These are phyloP conservation scores for Stichopus chloronotus DNA, from an alignment of 35 echinoderm and acorn worm species.

Conservation along the genomic window DNA sequence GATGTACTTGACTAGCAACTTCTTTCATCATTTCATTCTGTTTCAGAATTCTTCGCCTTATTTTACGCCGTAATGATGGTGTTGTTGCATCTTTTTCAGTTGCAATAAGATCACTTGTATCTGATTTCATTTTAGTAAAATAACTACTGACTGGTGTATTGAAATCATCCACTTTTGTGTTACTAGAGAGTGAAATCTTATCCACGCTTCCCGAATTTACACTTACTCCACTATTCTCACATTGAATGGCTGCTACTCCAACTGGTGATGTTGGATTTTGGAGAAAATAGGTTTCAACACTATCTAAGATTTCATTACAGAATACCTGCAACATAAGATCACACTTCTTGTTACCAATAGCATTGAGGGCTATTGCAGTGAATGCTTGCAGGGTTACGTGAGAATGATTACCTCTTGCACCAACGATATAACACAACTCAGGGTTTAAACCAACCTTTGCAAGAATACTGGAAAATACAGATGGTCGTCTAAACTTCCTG, in stretches of 20 bases:
- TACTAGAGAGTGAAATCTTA: background rate
- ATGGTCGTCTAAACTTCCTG: background rate
- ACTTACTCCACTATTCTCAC: background rate
- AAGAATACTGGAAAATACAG: background rate
- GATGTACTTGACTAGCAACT: background rate
- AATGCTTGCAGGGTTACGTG: slow-evolving; percentile 6
- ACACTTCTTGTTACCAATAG: background rate
- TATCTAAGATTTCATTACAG: background rate
- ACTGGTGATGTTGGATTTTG: background rate
- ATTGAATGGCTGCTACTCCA: background rate
- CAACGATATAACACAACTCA: background rate
- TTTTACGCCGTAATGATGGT: background rate
- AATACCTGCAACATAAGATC: background rate
- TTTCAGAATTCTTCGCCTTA: background rate
- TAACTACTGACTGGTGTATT: background rate
- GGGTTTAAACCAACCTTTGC: background rate
- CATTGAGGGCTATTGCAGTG: background rate
- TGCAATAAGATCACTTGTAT: background rate
- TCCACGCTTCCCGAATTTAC: background rate
- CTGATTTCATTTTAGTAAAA: background rate
- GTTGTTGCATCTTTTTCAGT: background rate
- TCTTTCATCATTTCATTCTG: background rate
- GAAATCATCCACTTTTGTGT: background rate
- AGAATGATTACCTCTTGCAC: background rate
- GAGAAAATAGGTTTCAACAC: background rate